Evolutionary conservation across 2,888 invertebrate species (phyloP).

Genomic region (Pharmacophagus antenor): DNA sequence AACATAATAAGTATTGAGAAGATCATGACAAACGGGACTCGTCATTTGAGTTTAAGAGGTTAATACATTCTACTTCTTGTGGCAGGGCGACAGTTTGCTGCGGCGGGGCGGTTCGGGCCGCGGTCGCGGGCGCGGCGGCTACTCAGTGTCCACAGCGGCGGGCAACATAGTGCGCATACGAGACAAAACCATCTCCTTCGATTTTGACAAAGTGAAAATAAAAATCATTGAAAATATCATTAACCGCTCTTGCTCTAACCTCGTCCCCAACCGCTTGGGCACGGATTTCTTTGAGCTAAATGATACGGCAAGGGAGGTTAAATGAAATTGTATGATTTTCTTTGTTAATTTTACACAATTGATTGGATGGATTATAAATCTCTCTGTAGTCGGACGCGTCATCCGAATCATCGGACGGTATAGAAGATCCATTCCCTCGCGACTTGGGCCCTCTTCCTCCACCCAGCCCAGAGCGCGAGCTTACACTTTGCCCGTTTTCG

Average conservation of each 20-base stretch:
- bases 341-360: neutral
- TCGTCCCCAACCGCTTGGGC: too few relatives aligned
- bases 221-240: too few relatives aligned
- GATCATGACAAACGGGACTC: too few relatives aligned
- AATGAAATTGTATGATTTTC: too few relatives aligned
- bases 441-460: conserved; percentile 73
- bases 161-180: conserved; percentile 67
- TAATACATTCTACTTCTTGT: neutral
- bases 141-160: conserved; percentile 54
- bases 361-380: neutral
- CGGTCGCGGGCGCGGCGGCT: conserved; percentile 59
- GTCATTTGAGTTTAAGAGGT: neutral
- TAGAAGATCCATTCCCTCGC: conserved; percentile 82
- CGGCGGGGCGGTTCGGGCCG: conserved; percentile 57
- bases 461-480: conserved; percentile 83
- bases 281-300: too few relatives aligned
- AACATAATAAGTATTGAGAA: too few relatives aligned
- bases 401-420: conserved; percentile 81
- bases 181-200: conserved; percentile 55
- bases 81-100: conserved; percentile 69
- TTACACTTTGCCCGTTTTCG: conserved; percentile 82
- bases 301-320: too few relatives aligned
- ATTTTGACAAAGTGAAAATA: conserved; percentile 61
- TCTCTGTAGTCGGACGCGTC: conserved; percentile 56
- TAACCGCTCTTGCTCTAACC: too few relatives aligned